Base-by-base conservation (phyloP, 2,113 vertebrate species). In the Greenwoodochromis staneri region DNA sequence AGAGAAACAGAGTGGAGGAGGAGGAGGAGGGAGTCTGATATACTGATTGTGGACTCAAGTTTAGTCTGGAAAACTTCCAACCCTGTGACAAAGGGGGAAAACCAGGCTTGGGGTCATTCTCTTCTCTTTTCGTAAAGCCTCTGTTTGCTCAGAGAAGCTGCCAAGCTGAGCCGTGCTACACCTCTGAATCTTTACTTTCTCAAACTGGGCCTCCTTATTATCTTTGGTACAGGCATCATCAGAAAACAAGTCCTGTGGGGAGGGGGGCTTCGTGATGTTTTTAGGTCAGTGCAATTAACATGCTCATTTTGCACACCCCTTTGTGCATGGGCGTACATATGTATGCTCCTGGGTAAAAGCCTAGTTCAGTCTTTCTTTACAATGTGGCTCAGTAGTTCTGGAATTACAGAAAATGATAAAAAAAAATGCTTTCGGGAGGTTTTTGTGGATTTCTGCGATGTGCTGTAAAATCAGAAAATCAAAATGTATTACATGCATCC, bases 51-150 rank as follows among this genome's bases (percentile, higher is more conserved):
- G 85, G 83, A 86, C 17, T 78, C 82, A 87, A 24, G 80, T 27
- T 63, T 47, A 45, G 90, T 90, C 92, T 96, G 91, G 90, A 21
- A 86, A 88, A 95, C 90, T 78, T 96, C 94, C 91, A 93, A 71
- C 27, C 42, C 66, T 53, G 76, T 81, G 91, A 87, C 71, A 83
- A 63, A 36, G 51, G 34, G 71, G 87, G 84, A 85, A 82, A 85
- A 40, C 69, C 55, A 69, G 82, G 12, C 19, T 87, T 1, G 2
- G n/a, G 86, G 31, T 73, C 71, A 55, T 53, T 55, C 81, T 27
- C 69, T 80, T 27, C 12, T 85, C 78, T 78, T 49, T 83, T 63
- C 3, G 16, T 61, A 51, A 29, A 42, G 21, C 47, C 47, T 81
- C 12, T 85, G 47, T 31, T 49, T 6, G 2, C 38, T 80, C 8